Base-by-base conservation (phyloP, 2,888 invertebrate species). In the Platycheirus rosarum region DNA sequence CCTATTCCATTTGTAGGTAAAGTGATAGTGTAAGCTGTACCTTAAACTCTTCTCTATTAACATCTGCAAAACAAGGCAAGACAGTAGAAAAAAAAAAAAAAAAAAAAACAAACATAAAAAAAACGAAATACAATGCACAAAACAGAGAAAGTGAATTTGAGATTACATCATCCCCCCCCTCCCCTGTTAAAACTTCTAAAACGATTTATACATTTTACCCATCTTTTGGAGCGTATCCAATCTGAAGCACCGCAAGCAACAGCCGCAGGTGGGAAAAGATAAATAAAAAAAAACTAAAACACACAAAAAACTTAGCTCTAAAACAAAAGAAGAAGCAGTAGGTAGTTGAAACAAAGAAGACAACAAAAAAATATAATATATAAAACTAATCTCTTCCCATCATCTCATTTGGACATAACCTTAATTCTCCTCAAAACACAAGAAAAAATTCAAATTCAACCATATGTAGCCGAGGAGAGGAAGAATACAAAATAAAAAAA, bases 141-240 rank as follows among this genome's bases (percentile, higher is more conserved):
- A 80, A 80, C 80, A 80, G 70, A 62, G 76, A 80, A 80, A 80
- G 80, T 80, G 76, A 76, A 76, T 71, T 80, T 75, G 26, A 76
- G 70, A 76, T 80, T 76, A 80, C 76, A 79, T 55, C 74, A 75
- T 7, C 29, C 68, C 63, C 66, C 35, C 23, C 42, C 46, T 14
- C 66, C 23, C 57, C 20, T 55, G 13, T 13, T 4, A 5, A 2
- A n/a, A n/a, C n/a, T 26, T n/a, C n/a, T 11, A 57, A 49, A 71
- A 57, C 71, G 77, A 71, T 71, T 71, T 51, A 53, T 37, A 66
- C 49, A 23, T 70, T 65, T 32, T 48, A 42, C 49, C 57, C 55
- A 57, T 51, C 60, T 44, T 60, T 57, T 20, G 26, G 42, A 23
- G 23, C 46, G 23, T 49, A 57, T 35, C 62, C 60, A 70, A 68